phyloP scores from a whole-genome alignment of 2,888 invertebrate genomes.

The Drosophila fulvimacula region DNA sequence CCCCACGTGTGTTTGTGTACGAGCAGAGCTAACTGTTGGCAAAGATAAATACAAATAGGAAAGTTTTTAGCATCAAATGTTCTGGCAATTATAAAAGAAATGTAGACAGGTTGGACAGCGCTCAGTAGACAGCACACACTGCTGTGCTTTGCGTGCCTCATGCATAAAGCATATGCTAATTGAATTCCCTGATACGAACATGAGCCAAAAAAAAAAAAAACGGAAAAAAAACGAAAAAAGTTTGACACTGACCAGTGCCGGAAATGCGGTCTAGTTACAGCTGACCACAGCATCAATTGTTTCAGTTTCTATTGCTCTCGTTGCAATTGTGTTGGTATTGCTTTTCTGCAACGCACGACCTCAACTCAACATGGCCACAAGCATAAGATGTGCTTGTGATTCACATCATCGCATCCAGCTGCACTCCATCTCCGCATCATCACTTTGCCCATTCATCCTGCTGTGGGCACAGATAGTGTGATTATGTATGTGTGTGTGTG shows the following conservation, averaged over 20 bases:
- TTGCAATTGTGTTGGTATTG: not conserved
- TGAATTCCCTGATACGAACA: conserved; percentile 62
- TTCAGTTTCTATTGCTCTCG: not conserved
- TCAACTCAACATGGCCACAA: conserved; percentile 57
- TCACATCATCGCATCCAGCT: conserved; percentile 45
- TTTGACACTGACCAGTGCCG: conserved; percentile 24
- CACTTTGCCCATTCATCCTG: conserved; percentile 46
- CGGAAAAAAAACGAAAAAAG: conserved; percentile 16
- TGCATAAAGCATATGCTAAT: conserved; percentile 75
- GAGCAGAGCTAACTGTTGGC: conserved; percentile 42
- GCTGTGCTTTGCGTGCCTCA: conserved; percentile 39
- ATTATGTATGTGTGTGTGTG: conserved; percentile 39
- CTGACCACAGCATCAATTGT: conserved; percentile 31
- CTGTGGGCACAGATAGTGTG: conserved; percentile 9
- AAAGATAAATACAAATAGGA: conserved; percentile 69
- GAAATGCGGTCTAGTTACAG: conserved; percentile 15
- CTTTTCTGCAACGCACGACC: conserved; percentile 6
- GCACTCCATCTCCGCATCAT: conserved; percentile 11
- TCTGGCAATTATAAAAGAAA: conserved; percentile 20
- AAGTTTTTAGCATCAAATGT: conserved; percentile 50
- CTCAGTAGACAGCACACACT: conserved; percentile 1
- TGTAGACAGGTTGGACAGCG: conserved; percentile 1
- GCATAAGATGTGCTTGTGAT: conserved; percentile 57
- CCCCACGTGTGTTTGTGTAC: conserved; percentile 33
- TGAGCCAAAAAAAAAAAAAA: conserved; percentile 34